Percentiles rank a stretch among this genome's conserved stretches.
Conservation (phyloP, 2,797 vertebrate species). For the Babyrousa celebensis region DNA sequence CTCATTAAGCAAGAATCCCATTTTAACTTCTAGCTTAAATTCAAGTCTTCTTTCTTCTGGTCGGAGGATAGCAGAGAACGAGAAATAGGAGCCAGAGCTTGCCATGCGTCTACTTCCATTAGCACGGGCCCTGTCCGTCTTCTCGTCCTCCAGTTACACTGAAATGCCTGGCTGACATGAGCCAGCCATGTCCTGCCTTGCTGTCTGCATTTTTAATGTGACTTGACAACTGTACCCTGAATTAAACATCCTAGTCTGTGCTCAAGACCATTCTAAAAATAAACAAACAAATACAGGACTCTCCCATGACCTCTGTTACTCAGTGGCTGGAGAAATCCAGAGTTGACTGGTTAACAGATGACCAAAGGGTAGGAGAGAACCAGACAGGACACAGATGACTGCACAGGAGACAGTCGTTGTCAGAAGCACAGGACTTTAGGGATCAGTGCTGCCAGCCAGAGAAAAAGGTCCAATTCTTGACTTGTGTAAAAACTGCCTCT, state of each 20-base stretch:
- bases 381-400: conserved; percentile 42
- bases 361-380: conserved; percentile 19
- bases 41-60: background rate
- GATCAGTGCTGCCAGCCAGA: background rate
- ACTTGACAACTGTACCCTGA: conserved; percentile 75
- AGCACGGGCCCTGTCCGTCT: background rate
- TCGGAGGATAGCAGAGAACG: no score
- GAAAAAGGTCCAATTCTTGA: background rate
- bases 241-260: conserved; percentile 75
- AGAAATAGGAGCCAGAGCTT: conserved; percentile 1
- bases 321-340: conserved; percentile 21
- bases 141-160: background rate
- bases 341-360: background rate
- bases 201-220: conserved; percentile 84
- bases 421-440: background rate
- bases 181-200: conserved; percentile 52
- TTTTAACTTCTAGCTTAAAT: conserved; percentile 54
- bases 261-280: conserved; percentile 41
- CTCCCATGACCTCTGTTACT: conserved; percentile 56
- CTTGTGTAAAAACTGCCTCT: background rate
- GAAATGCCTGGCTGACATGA: conserved; percentile 52
- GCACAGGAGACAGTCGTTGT: background rate
- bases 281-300: conserved; percentile 12
- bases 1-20: conserved; percentile 8
- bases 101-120: background rate